Evolutionary conservation across 92 coral and sea anemone species (phyloP), one percentile per base, ranked within the genome.

Genomic region (Zoanthus gigantus): DNA sequence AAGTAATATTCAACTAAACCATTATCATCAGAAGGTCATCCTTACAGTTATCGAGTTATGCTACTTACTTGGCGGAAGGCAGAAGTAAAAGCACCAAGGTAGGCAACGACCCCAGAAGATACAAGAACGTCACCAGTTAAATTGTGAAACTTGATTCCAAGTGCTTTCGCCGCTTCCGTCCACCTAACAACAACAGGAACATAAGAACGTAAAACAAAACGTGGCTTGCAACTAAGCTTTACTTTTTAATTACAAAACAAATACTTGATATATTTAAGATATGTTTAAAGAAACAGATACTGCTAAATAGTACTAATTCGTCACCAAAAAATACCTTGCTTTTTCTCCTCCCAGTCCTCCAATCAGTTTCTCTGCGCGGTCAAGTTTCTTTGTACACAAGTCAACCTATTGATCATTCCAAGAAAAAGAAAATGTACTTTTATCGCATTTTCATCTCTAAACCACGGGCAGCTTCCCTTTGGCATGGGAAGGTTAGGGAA

Each of bases 301-400:
- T 23, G 9, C 15, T 61, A 50, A 50, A 50, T 50, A 10, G 42
- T 34, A 50, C 9, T 50, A 34, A 34, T 50, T 50, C 54, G 8
- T 56, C 83, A 29, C 47, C 28, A 48, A n/a, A 66, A 18, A 6
- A 56, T 46, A 95, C 98, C 98, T 91, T 68, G 99, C 94, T 89
- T 93, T 95, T 68, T 96, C 99, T 15, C 99, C 99, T 2, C 99
- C 99, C 34, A 96, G 95, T 13, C 99, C 99, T 13, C 99, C 98
- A 76, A 96, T 96, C 77, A 96, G 86, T 89, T 96, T 96, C 80
- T 96, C 99, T 32, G 99, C 99, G 68, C 99, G 94, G 72, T 96
- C 99, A 37, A 96, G 96, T 76, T 96, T 96, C 90, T 96, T 96
- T 44, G 99, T 89, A 72, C 99, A 96, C 48, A 96, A 94, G 54